Evolutionary conservation across 2,113 vertebrate species (phyloP).

Genomic region (Toxostoma redivivum): DNA sequence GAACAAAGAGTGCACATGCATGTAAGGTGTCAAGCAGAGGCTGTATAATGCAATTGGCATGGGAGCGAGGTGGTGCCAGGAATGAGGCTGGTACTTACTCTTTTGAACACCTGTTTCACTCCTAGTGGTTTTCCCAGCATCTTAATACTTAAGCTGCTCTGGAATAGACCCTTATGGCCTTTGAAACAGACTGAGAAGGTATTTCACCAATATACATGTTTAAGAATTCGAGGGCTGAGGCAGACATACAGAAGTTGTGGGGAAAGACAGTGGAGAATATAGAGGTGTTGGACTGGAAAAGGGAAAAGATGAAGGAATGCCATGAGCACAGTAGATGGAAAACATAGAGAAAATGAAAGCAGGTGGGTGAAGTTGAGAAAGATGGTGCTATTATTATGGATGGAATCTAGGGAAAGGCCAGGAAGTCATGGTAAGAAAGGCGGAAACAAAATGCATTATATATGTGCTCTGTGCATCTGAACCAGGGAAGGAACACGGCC

Average conservation of each 20-base stretch:
- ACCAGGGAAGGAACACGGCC: accelerated
- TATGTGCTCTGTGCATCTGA: accelerated
- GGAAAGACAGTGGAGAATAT: background rate
- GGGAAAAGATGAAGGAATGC: background rate
- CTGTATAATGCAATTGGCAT: background rate
- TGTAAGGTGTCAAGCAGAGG: background rate
- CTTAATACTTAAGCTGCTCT: background rate
- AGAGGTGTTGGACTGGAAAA: background rate
- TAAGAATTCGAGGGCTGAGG: background rate
- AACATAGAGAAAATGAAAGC: background rate
- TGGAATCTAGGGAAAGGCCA: background rate
- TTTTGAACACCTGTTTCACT: background rate
- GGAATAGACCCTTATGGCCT: accelerated
- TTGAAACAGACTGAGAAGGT: background rate
- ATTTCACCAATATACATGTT: accelerated
- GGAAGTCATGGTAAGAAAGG: background rate
- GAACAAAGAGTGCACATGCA: background rate
- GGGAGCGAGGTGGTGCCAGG: background rate
- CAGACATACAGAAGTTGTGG: background rate
- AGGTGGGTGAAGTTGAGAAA: background rate
- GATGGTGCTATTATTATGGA: background rate
- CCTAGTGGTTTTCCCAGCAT: background rate
- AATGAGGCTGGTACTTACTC: background rate
- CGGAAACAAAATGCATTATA: background rate
- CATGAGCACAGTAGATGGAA: background rate